Evolutionary conservation across 2,113 vertebrate genomes (phyloP), one percentile per base, ranked within the genome.

Genomic region (Lepidothrix coronata): DNA sequence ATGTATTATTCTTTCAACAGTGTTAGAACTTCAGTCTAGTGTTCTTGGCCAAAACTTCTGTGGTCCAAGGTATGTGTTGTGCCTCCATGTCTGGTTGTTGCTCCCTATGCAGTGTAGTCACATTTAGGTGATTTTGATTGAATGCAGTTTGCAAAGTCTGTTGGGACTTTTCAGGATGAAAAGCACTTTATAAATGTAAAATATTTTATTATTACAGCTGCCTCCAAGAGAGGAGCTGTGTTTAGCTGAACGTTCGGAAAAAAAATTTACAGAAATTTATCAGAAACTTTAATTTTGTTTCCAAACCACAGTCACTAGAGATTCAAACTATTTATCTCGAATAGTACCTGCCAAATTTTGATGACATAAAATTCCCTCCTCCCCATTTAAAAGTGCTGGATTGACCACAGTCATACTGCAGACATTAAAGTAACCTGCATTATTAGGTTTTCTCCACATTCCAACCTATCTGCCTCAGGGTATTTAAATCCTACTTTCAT

Each of bases 371-470:
- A 85, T 74, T 83, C 12, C 48, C 71, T 55, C 68, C 41, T 86
- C 82, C 83, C 44, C 61, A 54, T 96, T 93, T 86, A 75, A 95
- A 95, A 72, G 41, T 68, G 57, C 2, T 1, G n/a, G 68, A 92
- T 59, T 96, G 92, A 88, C 95, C 92, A 95, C 85, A 96, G 82
- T 84, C 79, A 86, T 88, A 86, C 44, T 95, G 62, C 75, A 93
- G 75, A 90, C 92, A 90, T 96, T 94, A 94, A 96, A 95, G 93
- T 78, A 95, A 95, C 83, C 90, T 94, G 90, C 61, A 41, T 90
- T 96, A 78, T 77, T 92, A 92, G 93, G 88, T 91, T 93, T 95
- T 95, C 88, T 94, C 82, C 72, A 94, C 91, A 96, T 95, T 97
- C 95, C 95, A 95, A 61, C 63, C 61, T 75, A 80, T 90, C 57